Percentiles rank a stretch among this genome's conserved stretches.
phyloP scores from a whole-genome alignment of 1,140 invertebrate species.

The Diuraphis noxia region DNA sequence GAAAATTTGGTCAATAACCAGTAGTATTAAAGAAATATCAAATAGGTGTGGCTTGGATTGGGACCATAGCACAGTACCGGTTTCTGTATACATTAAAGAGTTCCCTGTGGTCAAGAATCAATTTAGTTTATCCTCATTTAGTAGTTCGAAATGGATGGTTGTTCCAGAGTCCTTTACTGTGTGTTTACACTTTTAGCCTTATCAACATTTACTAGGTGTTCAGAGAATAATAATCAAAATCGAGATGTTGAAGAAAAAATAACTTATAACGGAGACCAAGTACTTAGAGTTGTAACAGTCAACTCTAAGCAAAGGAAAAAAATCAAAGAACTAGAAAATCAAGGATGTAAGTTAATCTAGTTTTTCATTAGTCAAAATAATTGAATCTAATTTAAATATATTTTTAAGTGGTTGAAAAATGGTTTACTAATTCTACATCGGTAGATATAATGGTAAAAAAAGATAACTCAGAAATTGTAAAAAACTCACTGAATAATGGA shows the following conservation, averaged over 20 bases:
- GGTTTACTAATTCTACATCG: conserved; percentile 56
- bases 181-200: conserved; percentile 10
- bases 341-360: conserved; percentile 56
- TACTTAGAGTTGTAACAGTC: conserved; percentile 54
- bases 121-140: conserved; percentile 40
- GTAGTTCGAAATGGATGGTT: conserved; percentile 41
- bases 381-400: neutral
- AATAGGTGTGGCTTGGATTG: conserved; percentile 46
- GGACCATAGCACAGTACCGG: conserved; percentile 42
- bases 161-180: conserved; percentile 1
- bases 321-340: conserved; percentile 55
- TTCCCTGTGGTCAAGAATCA: conserved; percentile 26
- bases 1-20: conserved; percentile 35
- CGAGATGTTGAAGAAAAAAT: conserved; percentile 15
- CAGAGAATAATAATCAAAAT: neutral
- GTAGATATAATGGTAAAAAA: conserved; percentile 57
- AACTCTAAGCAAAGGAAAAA: conserved; percentile 53
- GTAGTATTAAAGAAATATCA: conserved; percentile 30
- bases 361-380: neutral
- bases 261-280: conserved; percentile 56
- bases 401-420: conserved; percentile 57
- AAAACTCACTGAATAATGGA: conserved; percentile 58
- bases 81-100: conserved; percentile 37
- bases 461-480: conserved; percentile 56
- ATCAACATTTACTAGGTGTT: neutral